Base-by-base conservation (phyloP, 2,113 vertebrate species). In the Cynocephalus volans region DNA sequence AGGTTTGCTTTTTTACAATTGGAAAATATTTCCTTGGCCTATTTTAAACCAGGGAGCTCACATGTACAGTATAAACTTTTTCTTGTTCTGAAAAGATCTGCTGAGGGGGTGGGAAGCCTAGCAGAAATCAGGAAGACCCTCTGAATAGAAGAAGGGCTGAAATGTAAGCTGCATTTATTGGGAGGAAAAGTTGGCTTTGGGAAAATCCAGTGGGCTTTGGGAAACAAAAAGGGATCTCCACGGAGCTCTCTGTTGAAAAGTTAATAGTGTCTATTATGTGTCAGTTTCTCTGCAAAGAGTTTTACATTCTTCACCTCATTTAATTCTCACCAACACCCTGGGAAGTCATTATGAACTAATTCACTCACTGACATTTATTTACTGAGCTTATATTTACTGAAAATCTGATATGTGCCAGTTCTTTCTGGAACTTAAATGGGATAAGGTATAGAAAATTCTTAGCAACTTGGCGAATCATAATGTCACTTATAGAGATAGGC, bases 1-100 rank as follows among this genome's bases (percentile, higher is more conserved):
- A 31, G 64, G 70, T 76, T 79, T 96, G 69, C 18, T 87, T 93
- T 96, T 95, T 89, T 87, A 54, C 69, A 87, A 15, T 52, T 89
- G 82, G 52, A 89, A 92, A 93, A 93, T 76, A 95, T 50, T 88
- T 75, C 33, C 19, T 52, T 86, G 48, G 23, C 41, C 31, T 88
- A 1, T 85, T 97, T 97, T 90, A 58, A 95, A 89, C 56, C 41
- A 15, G 26, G 36, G 62, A 67, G 41, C 65, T 90, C 31, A 82
- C 24, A 62, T 0, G 0, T 41, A 28, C 18, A 96, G 36, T 67
- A 21, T 65, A 19, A 50, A 41, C 8, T 36, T 77, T 87, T 92
- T 67, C 81, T 80, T 48, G 8, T 92, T 88, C 58, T 70, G n/a
- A 17, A 95, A 89, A 56, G 58, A 83, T 72, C 26, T 93, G 31